Evolutionary conservation across 2,113 vertebrate species (phyloP).

Genomic region (Saccopteryx leptura): DNA sequence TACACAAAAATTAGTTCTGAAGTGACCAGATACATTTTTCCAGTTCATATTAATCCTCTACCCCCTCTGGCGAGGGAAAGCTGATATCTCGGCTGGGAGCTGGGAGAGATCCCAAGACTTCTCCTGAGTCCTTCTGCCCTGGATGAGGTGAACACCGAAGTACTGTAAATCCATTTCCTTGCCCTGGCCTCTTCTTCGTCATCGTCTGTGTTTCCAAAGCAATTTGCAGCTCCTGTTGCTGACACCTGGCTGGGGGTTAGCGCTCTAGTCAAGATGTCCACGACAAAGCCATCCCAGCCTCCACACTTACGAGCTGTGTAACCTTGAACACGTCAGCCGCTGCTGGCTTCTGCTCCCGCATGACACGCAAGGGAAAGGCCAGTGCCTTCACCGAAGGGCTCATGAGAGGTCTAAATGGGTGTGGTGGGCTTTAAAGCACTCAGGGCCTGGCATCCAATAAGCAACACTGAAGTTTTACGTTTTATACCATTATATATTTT

Average conservation of each 20-base stretch:
- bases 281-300: not conserved
- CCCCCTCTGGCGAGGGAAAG: conserved; percentile 26
- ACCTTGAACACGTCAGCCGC: not conserved
- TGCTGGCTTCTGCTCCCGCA: not conserved
- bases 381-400: not conserved
- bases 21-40: conserved; percentile 69
- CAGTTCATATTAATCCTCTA: not conserved
- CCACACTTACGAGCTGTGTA: not conserved
- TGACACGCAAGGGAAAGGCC: not conserved
- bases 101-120: not conserved
- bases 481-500: not conserved
- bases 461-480: not conserved
- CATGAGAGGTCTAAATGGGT: not conserved
- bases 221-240: not conserved
- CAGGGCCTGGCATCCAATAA: not conserved
- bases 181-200: not conserved
- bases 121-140: not conserved
- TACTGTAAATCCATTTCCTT: not conserved
- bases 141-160: not conserved
- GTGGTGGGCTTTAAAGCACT: not conserved
- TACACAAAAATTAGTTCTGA: conserved; percentile 60
- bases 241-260: not conserved
- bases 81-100: not conserved
- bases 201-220: not conserved
- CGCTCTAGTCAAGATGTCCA: not conserved